Evolutionary conservation across 1,140 invertebrate genomes (phyloP), one percentile per base, ranked within the genome.

Genomic region (Trichonephila inaurata): DNA sequence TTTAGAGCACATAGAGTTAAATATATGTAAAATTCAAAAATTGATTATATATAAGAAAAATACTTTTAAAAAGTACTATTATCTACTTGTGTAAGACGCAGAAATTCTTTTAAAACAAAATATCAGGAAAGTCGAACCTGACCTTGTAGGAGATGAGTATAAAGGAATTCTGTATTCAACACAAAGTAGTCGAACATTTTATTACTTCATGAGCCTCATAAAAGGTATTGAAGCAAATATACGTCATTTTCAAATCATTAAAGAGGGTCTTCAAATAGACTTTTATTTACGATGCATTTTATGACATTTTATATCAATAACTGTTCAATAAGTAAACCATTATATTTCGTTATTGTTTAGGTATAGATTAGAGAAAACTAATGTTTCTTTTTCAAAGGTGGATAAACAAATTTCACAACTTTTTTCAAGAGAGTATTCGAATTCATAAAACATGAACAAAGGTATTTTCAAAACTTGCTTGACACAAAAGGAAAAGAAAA

Each of bases 91-190:
- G 19, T 21, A 62, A 62, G 19, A 19, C 16, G 4, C 14, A 69
- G 66, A 69, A 28, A 14, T 24, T 69, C n/a, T 69, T 69, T 21
- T 4, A 12, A 28, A 0, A 69, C 3, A 69, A 28, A 1, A 8
- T 69, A 24, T 69, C 28, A 77, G 24, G 28, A 28, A 77, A 40
- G 33, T 0, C 18, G 28, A 77, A 33, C 18, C 28, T 77, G 72
- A 77, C 72, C 72, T 77, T 77, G 72, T 6, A 40, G 28, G 28
- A 77, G 28, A 5, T 28, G 66, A 69, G 28, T 40, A 4, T 77
- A 77, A 33, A 77, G 69, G 72, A 77, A 77, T 77, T 77, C 2
- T 77, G 33, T 77, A 40, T 40, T 77, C 72, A 77, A 28, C 72
- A 28, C 14, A 40, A 40, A 40, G 72, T 77, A 77, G 72, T 16